Conservation (phyloP, 2,888 invertebrate species). For the Eurytoma adleriae region DNA sequence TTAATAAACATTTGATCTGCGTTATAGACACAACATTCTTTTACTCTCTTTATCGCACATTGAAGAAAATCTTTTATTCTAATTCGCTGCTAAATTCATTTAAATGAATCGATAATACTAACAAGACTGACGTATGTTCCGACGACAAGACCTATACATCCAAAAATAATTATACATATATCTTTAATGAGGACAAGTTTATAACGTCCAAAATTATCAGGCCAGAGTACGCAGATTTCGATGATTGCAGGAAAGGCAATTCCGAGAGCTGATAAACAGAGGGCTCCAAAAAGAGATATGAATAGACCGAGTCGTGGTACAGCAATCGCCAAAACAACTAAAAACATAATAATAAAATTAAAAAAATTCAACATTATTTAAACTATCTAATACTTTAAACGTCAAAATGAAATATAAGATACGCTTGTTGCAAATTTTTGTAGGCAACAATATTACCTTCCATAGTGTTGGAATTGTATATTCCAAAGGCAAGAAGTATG, state of each 20-base stretch:
- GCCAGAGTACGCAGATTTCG: conserved; percentile 85
- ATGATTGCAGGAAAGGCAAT: conserved; percentile 87
- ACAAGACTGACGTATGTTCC: conserved; percentile 79
- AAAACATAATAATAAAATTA: conserved; percentile 60
- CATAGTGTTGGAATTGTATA: too few species aligned
- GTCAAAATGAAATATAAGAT: too few species aligned
- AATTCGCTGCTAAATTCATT: conserved; percentile 7
- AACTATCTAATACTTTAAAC: too few species aligned
- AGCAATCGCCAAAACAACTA: conserved; percentile 85
- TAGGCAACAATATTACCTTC: too few species aligned
- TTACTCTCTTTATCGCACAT: too few species aligned
- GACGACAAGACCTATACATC: conserved; percentile 78
- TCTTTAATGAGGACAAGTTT: conserved; percentile 77
- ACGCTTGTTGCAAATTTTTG: too few species aligned
- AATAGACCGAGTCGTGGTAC: conserved; percentile 85
- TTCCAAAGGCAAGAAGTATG: too few species aligned
- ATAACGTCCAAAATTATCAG: conserved; percentile 78
- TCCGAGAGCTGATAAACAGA: conserved; percentile 85
- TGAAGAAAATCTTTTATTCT: background rate
- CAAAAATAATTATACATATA: conserved; percentile 77
- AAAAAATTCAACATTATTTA: too few species aligned
- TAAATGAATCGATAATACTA: conserved; percentile 77
- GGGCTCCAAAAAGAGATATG: conserved; percentile 86
- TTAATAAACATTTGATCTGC: too few species aligned
- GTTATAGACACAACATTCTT: too few species aligned